Conservation (phyloP, 1,140 invertebrate species). For the Apolygus lucorum region DNA sequence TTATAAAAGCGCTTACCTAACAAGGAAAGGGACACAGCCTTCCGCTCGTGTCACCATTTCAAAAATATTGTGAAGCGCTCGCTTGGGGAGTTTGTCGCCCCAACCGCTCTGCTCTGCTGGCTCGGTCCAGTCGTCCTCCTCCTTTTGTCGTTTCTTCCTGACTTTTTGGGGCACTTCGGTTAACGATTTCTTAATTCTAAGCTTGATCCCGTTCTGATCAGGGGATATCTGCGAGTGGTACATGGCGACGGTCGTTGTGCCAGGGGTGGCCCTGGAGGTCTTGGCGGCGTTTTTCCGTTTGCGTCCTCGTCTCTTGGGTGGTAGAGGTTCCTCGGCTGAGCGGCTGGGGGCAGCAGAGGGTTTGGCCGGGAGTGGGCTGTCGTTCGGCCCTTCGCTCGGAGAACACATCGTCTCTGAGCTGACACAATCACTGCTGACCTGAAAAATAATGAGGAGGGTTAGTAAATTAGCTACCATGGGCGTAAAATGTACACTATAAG, state of each 20-base stretch:
- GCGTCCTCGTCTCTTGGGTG: slow-evolving; percentile 28
- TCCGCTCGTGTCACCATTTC: slow-evolving; percentile 51
- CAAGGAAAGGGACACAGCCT: slow-evolving; percentile 61
- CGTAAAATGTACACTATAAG: too few relatives aligned
- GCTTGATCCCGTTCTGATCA: slow-evolving; percentile 52
- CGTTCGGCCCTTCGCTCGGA: slow-evolving; percentile 31
- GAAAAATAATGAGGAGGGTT: too few relatives aligned
- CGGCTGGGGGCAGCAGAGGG: not conserved
- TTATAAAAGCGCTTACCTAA: slow-evolving; percentile 53
- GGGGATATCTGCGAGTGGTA: slow-evolving; percentile 51
- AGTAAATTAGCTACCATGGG: too few relatives aligned
- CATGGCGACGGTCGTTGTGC: slow-evolving; percentile 35
- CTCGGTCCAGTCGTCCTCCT: slow-evolving; percentile 36
- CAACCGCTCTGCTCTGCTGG: slow-evolving; percentile 47
- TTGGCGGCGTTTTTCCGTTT: slow-evolving; percentile 29
- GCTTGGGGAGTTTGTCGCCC: slow-evolving; percentile 51
- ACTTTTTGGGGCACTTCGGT: slow-evolving; percentile 31
- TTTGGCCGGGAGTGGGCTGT: slow-evolving; percentile 23
- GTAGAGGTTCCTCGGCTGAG: slow-evolving; percentile 17
- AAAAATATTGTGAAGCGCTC: slow-evolving; percentile 61
- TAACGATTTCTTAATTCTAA: slow-evolving; percentile 51
- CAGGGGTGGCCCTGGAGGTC: not conserved
- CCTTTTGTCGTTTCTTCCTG: slow-evolving; percentile 33
- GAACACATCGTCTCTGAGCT: slow-evolving; percentile 34
- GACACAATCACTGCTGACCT: slow-evolving; percentile 35